phyloP scores from a whole-genome alignment of 2,797 vertebrate species.

The Pseudotriccus pelzelni region DNA sequence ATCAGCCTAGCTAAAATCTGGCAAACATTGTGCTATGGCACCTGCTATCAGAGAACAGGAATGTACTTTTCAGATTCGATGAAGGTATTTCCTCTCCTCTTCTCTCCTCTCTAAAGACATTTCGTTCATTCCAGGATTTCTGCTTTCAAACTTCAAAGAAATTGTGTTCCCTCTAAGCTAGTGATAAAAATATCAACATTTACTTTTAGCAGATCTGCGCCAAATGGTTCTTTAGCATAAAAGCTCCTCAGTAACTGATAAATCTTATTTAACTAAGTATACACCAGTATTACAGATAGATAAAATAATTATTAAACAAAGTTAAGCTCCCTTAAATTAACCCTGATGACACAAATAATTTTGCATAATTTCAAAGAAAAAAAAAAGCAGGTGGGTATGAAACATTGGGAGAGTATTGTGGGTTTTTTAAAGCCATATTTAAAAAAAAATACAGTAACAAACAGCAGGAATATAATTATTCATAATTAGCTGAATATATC shows the following conservation, averaged over 20 bases:
- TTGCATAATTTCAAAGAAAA: not conserved
- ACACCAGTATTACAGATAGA: not conserved
- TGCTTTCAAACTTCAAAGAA: slow-evolving; percentile 55
- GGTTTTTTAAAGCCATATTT: rapidly evolving
- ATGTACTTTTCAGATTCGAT: slow-evolving; percentile 11
- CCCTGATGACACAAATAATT: not conserved
- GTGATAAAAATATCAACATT: not conserved
- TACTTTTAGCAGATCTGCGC: not conserved
- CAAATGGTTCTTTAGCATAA: not conserved
- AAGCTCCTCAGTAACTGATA: not conserved
- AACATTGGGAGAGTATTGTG: not conserved
- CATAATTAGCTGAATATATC: not conserved
- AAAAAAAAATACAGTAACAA: not conserved
- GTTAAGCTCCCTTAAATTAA: not conserved
- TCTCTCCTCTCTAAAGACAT: not conserved
- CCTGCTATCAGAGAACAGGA: slow-evolving; percentile 9
- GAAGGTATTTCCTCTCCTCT: not conserved
- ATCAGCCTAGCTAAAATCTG: not conserved
- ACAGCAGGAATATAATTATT: not conserved
- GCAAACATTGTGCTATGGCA: not conserved
- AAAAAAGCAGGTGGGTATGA: not conserved
- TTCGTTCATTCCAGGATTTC: slow-evolving; percentile 42
- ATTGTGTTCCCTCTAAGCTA: not conserved
- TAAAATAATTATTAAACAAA: not conserved
- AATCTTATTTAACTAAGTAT: not conserved